Evolutionary conservation across 2,797 vertebrate species (phyloP), one percentile per base, ranked within the genome.

Genomic region (Catamblyrhynchus diadema): DNA sequence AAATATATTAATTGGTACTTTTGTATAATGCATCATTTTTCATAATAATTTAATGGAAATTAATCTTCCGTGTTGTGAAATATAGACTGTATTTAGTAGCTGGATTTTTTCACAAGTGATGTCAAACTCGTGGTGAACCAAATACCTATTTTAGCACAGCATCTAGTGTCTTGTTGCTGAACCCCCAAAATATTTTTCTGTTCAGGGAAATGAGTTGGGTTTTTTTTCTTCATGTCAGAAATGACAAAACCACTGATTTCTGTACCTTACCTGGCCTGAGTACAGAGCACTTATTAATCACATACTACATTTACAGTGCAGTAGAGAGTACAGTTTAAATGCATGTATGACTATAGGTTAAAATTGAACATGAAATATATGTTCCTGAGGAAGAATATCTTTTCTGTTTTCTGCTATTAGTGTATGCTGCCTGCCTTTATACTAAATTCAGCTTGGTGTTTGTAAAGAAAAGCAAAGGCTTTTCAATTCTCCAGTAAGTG

Each of bases 401-500:
- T 93, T 73, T 83, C 51, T 72, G 20, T 54, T 65, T 75, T 94
- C 35, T 92, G 70, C 33, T 92, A 4, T 86, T 77, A 71, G 14
- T 89, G 22, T 73, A 19, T 62, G 17, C 41, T 83, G 0, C 83
- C 35, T 89, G 35, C 21, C 21, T 86, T 84, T 66, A 35, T 35
- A 54, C 10, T 54, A 62, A 69, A 85, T 83, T 54, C 37, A 92
- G 27, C 67, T 54, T 93, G 65, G 53, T 82, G 65, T 64, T 93
- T 44, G 51, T 93, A 65, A 95, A 95, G 50, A 75, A 74, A 69
- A 95, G 21, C 67, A 94, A 91, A 95, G 82, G 50, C 71, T 67
- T 92, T 96, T 50, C 67, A 73, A 35, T 86, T 96, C 81, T 79
- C 27, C 25, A 79, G 51, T 90, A 88, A 94, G 90, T 67, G 57